Evolutionary conservation across 2,113 vertebrate genomes (phyloP).

Genomic region (Toxotes chatareus): DNA sequence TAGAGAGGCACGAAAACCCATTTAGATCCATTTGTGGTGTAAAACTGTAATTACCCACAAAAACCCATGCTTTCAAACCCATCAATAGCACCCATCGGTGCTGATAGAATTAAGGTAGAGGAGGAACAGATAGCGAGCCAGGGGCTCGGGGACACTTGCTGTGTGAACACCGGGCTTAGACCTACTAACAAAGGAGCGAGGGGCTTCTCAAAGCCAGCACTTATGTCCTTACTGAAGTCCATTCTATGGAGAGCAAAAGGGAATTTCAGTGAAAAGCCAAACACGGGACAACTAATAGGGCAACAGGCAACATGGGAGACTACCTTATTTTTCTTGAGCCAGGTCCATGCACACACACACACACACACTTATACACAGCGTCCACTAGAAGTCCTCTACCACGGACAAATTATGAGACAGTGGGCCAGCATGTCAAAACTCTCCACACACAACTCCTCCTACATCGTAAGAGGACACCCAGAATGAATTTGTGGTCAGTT

Average conservation of each 20-base stretch:
- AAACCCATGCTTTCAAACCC: slow-evolving; percentile 68
- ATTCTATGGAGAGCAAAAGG: slow-evolving; percentile 27
- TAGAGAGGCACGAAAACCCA: slow-evolving; percentile 72
- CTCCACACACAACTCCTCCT: too few species aligned
- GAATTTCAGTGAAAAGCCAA: slow-evolving; percentile 23
- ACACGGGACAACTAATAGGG: slow-evolving; percentile 20
- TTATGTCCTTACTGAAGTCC: slow-evolving; percentile 38
- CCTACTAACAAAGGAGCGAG: slow-evolving; percentile 20
- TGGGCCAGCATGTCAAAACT: not conserved
- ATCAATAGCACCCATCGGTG: slow-evolving; percentile 62
- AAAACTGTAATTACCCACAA: slow-evolving; percentile 76
- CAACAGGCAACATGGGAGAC: not conserved
- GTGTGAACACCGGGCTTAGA: slow-evolving; percentile 28
- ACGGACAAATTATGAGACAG: not conserved
- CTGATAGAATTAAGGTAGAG: slow-evolving; percentile 64
- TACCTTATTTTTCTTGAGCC: too few species aligned
- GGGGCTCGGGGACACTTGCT: slow-evolving; percentile 28
- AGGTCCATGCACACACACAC: not conserved
- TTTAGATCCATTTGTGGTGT: slow-evolving; percentile 79
- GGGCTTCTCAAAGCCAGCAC: slow-evolving; percentile 23
- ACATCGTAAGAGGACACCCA: too few species aligned
- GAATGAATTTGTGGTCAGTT: not conserved
- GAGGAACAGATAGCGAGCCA: slow-evolving; percentile 43
- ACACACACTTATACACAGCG: not conserved
- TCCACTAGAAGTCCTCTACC: not conserved